A percentile compares a stretch with the other conserved stretches of the same genome.
Conservation (phyloP, 2,113 vertebrate genomes). For the Elephas maximus region DNA sequence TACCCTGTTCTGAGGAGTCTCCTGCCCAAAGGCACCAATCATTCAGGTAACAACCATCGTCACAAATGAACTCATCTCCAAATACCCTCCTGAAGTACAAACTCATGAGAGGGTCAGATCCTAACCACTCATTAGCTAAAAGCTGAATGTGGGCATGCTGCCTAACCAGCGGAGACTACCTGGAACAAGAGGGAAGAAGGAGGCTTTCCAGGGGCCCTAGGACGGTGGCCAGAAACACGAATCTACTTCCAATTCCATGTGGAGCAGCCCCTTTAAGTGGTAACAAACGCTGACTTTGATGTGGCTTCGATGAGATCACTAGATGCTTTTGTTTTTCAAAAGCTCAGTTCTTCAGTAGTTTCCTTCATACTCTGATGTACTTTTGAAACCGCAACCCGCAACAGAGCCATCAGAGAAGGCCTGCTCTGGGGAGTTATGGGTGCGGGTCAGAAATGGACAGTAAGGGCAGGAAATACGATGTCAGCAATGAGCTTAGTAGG, state of each 20-base stretch:
- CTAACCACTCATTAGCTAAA: background rate
- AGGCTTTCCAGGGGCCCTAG: background rate
- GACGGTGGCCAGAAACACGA: background rate
- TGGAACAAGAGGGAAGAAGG: background rate
- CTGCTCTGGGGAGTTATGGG: background rate
- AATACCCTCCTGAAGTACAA: background rate
- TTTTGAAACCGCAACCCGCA: conserved; percentile 52
- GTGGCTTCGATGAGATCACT: conserved; percentile 48
- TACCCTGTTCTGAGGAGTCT: background rate
- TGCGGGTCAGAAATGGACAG: background rate
- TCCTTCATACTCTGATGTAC: conserved; percentile 17
- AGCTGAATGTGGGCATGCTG: background rate
- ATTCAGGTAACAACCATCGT: background rate
- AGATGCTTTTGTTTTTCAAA: background rate
- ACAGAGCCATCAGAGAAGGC: background rate
- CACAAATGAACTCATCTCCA: background rate
- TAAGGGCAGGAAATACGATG: background rate
- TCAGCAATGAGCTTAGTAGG: background rate
- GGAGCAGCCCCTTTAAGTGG: background rate
- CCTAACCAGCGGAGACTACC: background rate
- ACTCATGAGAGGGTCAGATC: background rate
- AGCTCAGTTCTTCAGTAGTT: conserved; percentile 34
- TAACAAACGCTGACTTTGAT: conserved; percentile 6
- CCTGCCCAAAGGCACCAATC: background rate
- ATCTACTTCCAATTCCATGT: background rate